Percentiles rank a stretch among this genome's conserved stretches.
Evolutionary conservation across 92 coral and sea anemone genomes (phyloP).

Genomic region (Phenganax subtilis): DNA sequence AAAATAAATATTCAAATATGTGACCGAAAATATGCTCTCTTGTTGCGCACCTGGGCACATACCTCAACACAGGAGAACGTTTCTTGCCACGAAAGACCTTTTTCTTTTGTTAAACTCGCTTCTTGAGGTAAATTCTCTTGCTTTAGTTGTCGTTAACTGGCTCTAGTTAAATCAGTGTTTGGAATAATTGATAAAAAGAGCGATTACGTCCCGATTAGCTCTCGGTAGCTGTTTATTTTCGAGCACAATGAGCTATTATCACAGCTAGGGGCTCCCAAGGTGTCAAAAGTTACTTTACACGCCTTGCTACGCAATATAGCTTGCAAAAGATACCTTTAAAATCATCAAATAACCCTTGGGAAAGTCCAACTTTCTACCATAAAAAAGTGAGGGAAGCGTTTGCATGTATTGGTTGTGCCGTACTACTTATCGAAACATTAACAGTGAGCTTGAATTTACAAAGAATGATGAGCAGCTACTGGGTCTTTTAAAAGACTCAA

Average conservation of each 20-base stretch:
- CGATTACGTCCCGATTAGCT: conserved; percentile 34
- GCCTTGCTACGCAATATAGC: background rate
- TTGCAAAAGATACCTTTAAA: background rate
- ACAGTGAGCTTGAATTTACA: background rate
- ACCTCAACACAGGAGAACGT: conserved; percentile 3
- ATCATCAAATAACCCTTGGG: background rate
- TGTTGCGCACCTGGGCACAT: conserved; percentile 18
- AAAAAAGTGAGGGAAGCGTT: background rate
- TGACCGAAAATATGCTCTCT: too few relatives aligned
- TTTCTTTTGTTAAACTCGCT: conserved; percentile 2
- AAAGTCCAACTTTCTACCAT: background rate
- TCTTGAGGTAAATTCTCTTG: background rate
- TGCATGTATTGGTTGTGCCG: background rate
- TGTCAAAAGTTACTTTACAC: conserved; percentile 16
- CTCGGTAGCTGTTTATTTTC: conserved; percentile 14
- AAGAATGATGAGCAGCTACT: background rate
- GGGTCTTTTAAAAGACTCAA: conserved; percentile 2
- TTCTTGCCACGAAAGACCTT: background rate
- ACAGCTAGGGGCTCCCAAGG: conserved; percentile 14
- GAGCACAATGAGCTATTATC: conserved; percentile 30
- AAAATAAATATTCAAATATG: too few relatives aligned
- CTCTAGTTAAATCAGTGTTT: background rate
- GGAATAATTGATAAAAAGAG: conserved; percentile 20
- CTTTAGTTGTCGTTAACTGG: background rate
- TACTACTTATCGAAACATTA: background rate